Conservation (phyloP, 2,888 invertebrate species). For the Netelia fuscicornis region DNA sequence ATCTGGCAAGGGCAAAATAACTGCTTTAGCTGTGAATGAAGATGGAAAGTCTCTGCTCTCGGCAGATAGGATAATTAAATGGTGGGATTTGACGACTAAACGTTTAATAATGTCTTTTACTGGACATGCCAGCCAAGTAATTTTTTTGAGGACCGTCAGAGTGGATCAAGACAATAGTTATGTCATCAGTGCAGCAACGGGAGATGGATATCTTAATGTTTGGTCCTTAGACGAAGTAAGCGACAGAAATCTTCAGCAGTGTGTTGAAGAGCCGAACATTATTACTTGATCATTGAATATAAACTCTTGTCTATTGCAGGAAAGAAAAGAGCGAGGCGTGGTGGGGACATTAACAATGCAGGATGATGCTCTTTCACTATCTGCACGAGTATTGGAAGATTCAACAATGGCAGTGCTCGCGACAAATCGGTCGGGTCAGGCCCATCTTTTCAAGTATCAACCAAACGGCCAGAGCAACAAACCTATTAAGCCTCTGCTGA, state of each 20-base stretch:
- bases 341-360: slow-evolving; percentile 89
- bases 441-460: slow-evolving; percentile 92
- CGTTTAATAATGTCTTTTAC: slow-evolving; percentile 88
- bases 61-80: slow-evolving; percentile 85
- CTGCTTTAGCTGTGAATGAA: slow-evolving; percentile 82
- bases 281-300: slow-evolving; percentile 1
- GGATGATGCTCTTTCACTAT: slow-evolving; percentile 88
- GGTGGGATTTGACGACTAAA: slow-evolving; percentile 88
- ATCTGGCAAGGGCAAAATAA: slow-evolving; percentile 87
- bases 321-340: slow-evolving; percentile 85
- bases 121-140: slow-evolving; percentile 88
- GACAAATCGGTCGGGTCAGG: slow-evolving; percentile 91
- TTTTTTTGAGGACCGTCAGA: slow-evolving; percentile 83
- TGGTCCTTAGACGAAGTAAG: slow-evolving; percentile 85
- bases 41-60: slow-evolving; percentile 80
- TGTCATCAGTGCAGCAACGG: slow-evolving; percentile 85
- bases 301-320: slow-evolving; percentile 70
- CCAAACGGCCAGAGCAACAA: slow-evolving; percentile 90
- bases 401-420: slow-evolving; percentile 86
- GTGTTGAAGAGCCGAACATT: neutral
- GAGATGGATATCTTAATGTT: slow-evolving; percentile 85
- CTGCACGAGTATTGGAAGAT: slow-evolving; percentile 85
- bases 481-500: slow-evolving; percentile 88
- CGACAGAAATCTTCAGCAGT: neutral
- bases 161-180: slow-evolving; percentile 80